Percentiles rank a stretch among this genome's conserved stretches.
Evolutionary conservation across 2,113 vertebrate genomes (phyloP).

Genomic region (Nycticebus coucang): DNA sequence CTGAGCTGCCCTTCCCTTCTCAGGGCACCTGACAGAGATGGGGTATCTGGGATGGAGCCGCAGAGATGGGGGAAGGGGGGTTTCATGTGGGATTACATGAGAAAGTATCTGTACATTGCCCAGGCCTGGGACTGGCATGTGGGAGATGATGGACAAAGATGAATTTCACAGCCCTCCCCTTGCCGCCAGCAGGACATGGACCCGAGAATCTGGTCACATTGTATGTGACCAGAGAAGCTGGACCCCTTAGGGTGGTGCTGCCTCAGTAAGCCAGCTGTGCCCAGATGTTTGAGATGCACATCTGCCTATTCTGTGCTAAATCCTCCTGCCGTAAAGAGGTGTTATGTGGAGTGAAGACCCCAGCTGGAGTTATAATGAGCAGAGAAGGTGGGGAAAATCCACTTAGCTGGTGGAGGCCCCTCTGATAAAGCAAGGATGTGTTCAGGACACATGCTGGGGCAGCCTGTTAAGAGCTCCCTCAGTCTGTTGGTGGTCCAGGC

Average conservation of each 20-base stretch:
- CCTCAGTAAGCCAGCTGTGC: constrained; percentile 57
- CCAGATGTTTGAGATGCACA: constrained; percentile 77
- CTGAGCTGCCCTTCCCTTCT: not conserved
- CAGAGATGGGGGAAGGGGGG: not conserved
- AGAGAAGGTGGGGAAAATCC: constrained; percentile 69
- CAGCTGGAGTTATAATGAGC: constrained; percentile 74
- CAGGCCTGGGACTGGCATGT: not conserved
- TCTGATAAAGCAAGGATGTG: constrained; percentile 63
- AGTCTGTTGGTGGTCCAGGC: constrained; percentile 83
- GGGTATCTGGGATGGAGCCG: accelerated
- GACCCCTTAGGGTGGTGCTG: not conserved
- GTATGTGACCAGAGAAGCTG: accelerated
- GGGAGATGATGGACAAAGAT: not conserved
- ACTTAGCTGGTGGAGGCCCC: constrained; percentile 65
- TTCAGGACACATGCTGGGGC: not conserved
- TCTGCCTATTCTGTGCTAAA: constrained; percentile 75
- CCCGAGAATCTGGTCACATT: not conserved
- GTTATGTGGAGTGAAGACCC: constrained; percentile 75
- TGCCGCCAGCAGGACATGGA: accelerated
- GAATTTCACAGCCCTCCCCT: not conserved
- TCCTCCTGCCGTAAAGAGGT: constrained; percentile 71
- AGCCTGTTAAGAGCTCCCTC: not conserved
- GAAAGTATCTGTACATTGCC: not conserved
- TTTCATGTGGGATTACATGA: not conserved
- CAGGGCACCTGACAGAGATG: not conserved